Conservation (phyloP, 2,797 vertebrate species). For the Pseudopleuronectes americanus region DNA sequence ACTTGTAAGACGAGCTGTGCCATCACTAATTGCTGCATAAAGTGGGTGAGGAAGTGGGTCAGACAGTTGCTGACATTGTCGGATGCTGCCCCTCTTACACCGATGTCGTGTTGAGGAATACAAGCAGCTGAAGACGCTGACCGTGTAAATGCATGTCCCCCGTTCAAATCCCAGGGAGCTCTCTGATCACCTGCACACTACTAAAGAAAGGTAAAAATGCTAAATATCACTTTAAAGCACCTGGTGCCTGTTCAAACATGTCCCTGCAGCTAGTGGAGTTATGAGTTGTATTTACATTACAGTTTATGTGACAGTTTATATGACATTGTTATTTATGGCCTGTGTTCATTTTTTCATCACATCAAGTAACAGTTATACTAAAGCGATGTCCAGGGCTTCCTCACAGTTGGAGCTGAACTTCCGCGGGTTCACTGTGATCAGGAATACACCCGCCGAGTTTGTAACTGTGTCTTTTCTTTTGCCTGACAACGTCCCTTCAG, state of each 20-base stretch:
- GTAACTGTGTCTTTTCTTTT: too few relatives aligned
- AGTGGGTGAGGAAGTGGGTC: neutral
- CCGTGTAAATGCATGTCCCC: neutral
- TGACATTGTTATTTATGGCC: neutral
- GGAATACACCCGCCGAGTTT: too few relatives aligned
- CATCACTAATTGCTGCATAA: neutral
- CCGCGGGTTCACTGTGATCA: too few relatives aligned
- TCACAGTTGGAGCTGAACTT: too few relatives aligned
- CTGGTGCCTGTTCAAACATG: neutral
- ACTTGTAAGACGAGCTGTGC: neutral
- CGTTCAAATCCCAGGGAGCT: neutral
- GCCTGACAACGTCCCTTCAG: too few relatives aligned
- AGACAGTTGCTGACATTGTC: neutral
- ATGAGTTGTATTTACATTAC: neutral
- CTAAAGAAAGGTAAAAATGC: slow-evolving; percentile 1
- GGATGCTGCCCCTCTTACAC: too few relatives aligned
- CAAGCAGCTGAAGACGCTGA: neutral
- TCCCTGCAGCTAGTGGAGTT: neutral
- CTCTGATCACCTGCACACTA: neutral
- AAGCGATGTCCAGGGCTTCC: neutral
- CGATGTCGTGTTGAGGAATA: neutral
- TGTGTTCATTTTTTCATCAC: neutral
- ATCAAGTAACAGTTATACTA: neutral
- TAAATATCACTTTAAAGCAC: too few relatives aligned
- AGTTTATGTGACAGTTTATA: neutral